Percentiles rank a stretch among this genome's conserved stretches.
phyloP scores from a whole-genome alignment of 2,797 vertebrate genomes.

The Mareca penelope region DNA sequence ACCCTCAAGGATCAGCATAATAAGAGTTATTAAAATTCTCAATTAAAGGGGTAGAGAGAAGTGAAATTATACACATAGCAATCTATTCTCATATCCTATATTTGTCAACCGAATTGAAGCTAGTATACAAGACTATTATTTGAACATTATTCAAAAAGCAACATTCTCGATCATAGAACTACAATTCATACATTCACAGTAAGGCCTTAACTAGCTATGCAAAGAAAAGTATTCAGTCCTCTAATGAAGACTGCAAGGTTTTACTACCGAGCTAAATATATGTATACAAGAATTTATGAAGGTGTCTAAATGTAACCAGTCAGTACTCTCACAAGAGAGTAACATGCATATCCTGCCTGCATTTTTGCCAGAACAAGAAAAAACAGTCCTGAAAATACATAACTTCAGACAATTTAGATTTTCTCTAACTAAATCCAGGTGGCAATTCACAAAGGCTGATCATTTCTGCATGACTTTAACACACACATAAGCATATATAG shows the following conservation, averaged over 20 bases:
- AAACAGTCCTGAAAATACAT: neutral
- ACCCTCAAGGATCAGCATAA: neutral
- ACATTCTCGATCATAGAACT: neutral
- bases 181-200: neutral
- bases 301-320: neutral
- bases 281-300: neutral
- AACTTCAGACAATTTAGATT: constrained; percentile 13
- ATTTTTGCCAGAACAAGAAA: neutral
- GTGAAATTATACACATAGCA: neutral
- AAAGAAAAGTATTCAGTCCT: neutral
- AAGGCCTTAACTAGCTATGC: neutral
- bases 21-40: neutral
- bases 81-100: neutral
- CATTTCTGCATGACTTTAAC: neutral
- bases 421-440: constrained; percentile 43
- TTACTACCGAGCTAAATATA: neutral
- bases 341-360: neutral
- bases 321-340: neutral
- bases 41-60: neutral
- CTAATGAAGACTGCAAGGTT: neutral
- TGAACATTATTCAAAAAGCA: neutral
- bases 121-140: neutral
- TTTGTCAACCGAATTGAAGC: neutral
- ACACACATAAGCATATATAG: neutral
- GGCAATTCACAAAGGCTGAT: neutral